Evolutionary conservation across 1,140 invertebrate species (phyloP).

Genomic region (Calephelis virginiensis): DNA sequence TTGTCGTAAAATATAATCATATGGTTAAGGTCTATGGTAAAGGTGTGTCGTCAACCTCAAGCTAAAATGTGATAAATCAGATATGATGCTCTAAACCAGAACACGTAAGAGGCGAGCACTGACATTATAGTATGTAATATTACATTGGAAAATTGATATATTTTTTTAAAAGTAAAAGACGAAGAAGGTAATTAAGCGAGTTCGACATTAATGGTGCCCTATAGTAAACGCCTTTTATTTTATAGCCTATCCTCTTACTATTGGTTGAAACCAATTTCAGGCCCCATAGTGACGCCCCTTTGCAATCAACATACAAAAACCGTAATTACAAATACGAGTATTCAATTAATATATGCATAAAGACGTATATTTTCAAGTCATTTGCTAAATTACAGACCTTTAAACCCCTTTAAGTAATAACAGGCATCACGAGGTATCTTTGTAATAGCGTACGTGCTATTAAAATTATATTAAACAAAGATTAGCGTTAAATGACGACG

Average conservation of each 20-base stretch:
- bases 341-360: conserved; percentile 14
- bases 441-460: conserved; percentile 37
- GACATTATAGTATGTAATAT: too few relatives aligned
- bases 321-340: conserved; percentile 5
- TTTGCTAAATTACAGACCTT: conserved; percentile 15
- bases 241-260: not conserved
- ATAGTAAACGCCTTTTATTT: too few relatives aligned
- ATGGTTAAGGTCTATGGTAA: too few relatives aligned
- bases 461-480: conserved; percentile 63
- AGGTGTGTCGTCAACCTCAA: too few relatives aligned
- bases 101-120: too few relatives aligned
- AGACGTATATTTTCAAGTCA: conserved; percentile 19
- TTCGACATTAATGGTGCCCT: too few relatives aligned
- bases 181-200: too few relatives aligned
- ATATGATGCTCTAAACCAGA: too few relatives aligned
- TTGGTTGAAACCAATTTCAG: conserved; percentile 9
- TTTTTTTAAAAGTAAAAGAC: too few relatives aligned
- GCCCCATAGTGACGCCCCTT: conserved; percentile 1
- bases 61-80: too few relatives aligned
- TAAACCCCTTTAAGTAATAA: conserved; percentile 21
- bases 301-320: conserved; percentile 4
- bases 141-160: too few relatives aligned
- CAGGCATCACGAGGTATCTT: conserved; percentile 31
- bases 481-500: conserved; percentile 38
- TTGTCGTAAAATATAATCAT: too few relatives aligned